These are phyloP conservation scores for Melitaea cinxia DNA, from an alignment of 1,140 invertebrate genomes.

Conservation along the genomic window DNA sequence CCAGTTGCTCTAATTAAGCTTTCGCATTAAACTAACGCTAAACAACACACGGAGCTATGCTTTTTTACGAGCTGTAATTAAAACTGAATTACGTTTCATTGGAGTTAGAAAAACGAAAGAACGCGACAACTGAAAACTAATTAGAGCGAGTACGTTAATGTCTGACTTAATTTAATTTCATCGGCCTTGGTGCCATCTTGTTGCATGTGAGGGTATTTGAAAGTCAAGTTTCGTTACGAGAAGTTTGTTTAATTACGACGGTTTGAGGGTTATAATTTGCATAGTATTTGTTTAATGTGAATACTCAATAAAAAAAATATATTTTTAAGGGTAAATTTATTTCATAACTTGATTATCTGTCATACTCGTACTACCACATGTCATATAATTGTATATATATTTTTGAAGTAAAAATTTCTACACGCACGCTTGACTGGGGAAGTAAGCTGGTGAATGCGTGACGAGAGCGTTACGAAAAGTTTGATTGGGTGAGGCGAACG, in stretches of 20 bases:
- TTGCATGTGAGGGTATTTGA: neutral
- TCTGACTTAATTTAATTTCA: constrained; percentile 24
- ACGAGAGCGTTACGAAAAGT: no score
- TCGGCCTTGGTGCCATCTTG: neutral
- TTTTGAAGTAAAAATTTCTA: no score
- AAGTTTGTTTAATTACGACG: constrained; percentile 21
- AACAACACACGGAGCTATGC: neutral
- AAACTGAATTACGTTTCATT: constrained; percentile 30
- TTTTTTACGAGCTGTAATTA: constrained; percentile 29
- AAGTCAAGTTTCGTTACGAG: constrained; percentile 8
- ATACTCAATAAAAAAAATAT: no score
- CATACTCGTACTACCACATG: no score
- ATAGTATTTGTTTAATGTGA: constrained; percentile 18
- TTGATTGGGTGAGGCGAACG: no score
- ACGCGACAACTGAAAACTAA: constrained; percentile 23
- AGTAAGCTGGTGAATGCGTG: no score
- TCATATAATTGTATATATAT: no score
- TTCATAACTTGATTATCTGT: no score
- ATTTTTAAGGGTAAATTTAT: no score
- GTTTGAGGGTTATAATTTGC: constrained; percentile 17
- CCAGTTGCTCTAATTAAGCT: no score
- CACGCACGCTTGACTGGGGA: no score
- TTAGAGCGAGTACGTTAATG: constrained; percentile 33
- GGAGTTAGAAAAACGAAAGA: constrained; percentile 17
- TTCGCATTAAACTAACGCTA: no score